phyloP scores from a whole-genome alignment of 2,888 invertebrate genomes.

The Drosophila phalerata region DNA sequence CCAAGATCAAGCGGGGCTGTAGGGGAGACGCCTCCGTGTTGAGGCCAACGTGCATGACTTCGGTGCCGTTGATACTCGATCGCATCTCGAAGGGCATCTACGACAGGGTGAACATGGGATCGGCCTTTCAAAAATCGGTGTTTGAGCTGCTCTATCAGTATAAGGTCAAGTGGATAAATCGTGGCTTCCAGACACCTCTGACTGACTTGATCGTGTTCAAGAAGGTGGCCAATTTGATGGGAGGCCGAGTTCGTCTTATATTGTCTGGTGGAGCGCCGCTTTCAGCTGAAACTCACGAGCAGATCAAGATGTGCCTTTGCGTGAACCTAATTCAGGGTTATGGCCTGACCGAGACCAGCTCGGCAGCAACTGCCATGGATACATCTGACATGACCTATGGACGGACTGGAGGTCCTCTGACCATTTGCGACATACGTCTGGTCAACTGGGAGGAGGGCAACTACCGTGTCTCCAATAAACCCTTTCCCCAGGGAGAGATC shows the following conservation, averaged over 20 bases:
- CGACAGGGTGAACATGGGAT: conserved; percentile 95
- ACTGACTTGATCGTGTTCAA: conserved; percentile 87
- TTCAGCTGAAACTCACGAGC: conserved; percentile 97
- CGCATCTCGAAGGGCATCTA: conserved; percentile 98
- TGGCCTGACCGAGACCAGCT: conserved; percentile 99
- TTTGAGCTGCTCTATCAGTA: conserved; percentile 98
- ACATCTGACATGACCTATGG: conserved; percentile 88
- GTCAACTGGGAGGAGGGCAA: conserved; percentile 98
- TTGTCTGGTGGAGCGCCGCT: conserved; percentile 98
- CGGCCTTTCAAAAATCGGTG: conserved; percentile 91
- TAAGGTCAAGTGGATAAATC: conserved; percentile 93
- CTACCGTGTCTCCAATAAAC: conserved; percentile 94
- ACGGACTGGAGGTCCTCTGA: conserved; percentile 94
- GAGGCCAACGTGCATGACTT: conserved; percentile 96
- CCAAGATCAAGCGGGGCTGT: conserved; percentile 97
- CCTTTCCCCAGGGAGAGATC: conserved; percentile 94
- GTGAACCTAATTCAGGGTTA: conserved; percentile 96
- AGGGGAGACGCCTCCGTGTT: conserved; percentile 97
- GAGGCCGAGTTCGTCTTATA: conserved; percentile 95
- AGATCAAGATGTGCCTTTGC: conserved; percentile 96
- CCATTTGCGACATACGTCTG: conserved; percentile 93
- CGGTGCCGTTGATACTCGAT: conserved; percentile 99
- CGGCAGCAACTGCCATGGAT: conserved; percentile 95
- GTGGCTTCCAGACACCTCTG: conserved; percentile 93
- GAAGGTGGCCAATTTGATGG: conserved; percentile 89